Percentiles rank a stretch among this genome's conserved stretches.
Conservation (phyloP, 2,888 invertebrate genomes). For the Cheilosia vulpina region DNA sequence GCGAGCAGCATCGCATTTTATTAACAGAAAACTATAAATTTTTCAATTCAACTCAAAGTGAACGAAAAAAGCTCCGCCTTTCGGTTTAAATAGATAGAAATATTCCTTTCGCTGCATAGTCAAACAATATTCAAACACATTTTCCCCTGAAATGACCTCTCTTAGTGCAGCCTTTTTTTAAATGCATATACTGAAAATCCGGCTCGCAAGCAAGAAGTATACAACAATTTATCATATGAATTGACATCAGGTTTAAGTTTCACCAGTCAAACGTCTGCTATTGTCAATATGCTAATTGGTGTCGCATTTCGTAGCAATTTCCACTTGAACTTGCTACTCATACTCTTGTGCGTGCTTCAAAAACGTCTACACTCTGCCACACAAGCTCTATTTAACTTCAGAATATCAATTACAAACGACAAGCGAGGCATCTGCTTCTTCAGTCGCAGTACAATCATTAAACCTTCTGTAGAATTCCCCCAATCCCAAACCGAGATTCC, state of each 20-base stretch:
- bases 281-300: background rate
- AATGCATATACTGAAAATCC: no score
- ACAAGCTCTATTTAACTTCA: background rate
- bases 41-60: no score
- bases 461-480: background rate
- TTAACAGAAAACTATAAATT: no score
- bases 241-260: background rate
- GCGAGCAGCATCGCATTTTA: no score
- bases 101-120: no score
- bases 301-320: background rate
- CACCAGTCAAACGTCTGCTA: background rate
- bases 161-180: no score
- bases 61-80: no score
- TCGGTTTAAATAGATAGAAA: no score
- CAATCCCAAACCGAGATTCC: background rate
- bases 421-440: background rate
- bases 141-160: no score
- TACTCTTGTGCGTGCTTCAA: no score
- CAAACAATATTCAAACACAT: no score
- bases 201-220: no score
- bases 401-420: conserved; percentile 5
- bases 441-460: background rate
- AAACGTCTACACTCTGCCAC: background rate
- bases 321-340: background rate
- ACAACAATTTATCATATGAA: background rate